Evolutionary conservation across 2,797 vertebrate species (phyloP).

Genomic region (Sebastes variabilis): DNA sequence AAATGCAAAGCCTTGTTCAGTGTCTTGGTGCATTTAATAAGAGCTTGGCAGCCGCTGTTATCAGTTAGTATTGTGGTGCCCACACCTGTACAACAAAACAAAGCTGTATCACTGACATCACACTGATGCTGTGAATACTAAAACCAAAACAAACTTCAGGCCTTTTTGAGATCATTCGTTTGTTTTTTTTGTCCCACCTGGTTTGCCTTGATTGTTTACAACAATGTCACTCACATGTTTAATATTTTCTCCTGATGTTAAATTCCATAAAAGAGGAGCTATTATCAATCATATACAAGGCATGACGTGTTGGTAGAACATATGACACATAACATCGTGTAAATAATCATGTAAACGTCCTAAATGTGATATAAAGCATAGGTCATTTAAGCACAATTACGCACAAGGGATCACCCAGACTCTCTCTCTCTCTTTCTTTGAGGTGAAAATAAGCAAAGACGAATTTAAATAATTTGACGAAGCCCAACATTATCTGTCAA

Average conservation of each 20-base stretch:
- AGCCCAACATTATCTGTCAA: background rate
- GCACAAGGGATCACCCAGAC: background rate
- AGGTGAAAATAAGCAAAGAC: background rate
- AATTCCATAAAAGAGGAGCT: background rate
- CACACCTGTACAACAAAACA: background rate
- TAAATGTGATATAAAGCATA: background rate
- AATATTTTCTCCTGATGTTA: background rate
- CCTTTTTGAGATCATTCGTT: background rate
- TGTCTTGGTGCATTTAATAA: background rate
- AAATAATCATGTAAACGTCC: background rate
- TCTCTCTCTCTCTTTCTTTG: background rate
- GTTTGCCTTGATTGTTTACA: background rate
- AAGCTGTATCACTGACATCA: background rate
- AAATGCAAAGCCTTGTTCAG: background rate
- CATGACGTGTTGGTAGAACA: background rate
- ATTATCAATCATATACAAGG: background rate
- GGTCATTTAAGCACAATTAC: background rate
- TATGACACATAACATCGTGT: no score
- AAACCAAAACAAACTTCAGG: background rate
- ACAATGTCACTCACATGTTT: background rate
- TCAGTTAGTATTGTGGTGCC: no score
- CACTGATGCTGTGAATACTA: background rate
- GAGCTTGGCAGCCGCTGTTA: background rate
- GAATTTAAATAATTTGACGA: background rate
- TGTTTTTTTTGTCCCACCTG: background rate